Conservation (phyloP, 2,113 vertebrate genomes). For the Hippocampus guttulatus region DNA sequence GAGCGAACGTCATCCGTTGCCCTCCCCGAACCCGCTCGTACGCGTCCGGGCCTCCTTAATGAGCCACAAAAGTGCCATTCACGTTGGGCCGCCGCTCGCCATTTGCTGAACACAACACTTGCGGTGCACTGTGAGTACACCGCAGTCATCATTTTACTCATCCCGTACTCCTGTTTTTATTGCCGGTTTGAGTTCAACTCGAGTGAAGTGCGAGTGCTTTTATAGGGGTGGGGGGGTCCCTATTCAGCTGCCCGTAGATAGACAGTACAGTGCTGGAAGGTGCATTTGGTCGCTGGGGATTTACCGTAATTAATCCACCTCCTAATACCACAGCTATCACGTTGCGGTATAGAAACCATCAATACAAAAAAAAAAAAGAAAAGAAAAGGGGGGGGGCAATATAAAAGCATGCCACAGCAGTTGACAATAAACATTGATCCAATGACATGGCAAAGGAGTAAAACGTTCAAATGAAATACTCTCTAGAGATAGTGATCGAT, state of each 20-base stretch:
- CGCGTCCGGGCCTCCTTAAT: not conserved
- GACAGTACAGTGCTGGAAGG: not conserved
- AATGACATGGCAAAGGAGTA: no score
- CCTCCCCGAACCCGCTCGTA: not conserved
- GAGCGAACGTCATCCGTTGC: not conserved
- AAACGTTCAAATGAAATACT: no score
- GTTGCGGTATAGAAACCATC: no score
- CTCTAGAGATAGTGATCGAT: no score
- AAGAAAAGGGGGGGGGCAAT: no score
- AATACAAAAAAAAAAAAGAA: no score
- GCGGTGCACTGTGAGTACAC: not conserved
- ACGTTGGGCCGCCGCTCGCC: not conserved
- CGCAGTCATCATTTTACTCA: conserved; percentile 6
- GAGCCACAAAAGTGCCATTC: conserved; percentile 2
- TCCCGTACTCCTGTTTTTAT: not conserved
- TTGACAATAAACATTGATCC: no score
- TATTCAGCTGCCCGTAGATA: not conserved
- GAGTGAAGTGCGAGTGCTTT: not conserved
- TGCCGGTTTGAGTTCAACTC: not conserved
- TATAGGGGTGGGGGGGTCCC: not conserved
- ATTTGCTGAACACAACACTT: conserved; percentile 1
- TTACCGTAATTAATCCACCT: no score
- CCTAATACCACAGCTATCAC: no score
- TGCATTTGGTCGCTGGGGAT: not conserved
- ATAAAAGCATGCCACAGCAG: no score